Conservation (phyloP, 2,797 vertebrate species). For the Halcyon leucocephala region DNA sequence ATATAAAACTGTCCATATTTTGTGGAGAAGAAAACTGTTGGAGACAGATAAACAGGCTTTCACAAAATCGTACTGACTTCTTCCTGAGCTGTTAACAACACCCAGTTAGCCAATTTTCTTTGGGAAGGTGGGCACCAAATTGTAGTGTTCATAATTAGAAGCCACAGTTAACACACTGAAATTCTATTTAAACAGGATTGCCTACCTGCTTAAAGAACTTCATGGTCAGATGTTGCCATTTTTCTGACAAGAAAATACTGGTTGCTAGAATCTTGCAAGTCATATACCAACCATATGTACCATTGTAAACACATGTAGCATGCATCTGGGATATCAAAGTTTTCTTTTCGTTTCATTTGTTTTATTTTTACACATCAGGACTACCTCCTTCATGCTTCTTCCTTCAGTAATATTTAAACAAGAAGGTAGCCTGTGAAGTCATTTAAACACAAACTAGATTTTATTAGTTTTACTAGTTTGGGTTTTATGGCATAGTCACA, state of each 20-base stretch:
- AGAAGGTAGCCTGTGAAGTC: not conserved
- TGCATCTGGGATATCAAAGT: not conserved
- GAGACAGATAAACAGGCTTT: not conserved
- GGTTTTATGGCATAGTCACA: not conserved
- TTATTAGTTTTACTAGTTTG: not conserved
- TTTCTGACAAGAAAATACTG: not conserved
- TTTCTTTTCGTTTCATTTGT: not conserved
- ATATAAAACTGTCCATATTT: not conserved
- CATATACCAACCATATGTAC: not conserved
- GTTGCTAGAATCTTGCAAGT: not conserved
- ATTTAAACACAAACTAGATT: not conserved
- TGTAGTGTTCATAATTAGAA: not conserved
- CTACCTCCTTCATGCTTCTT: not conserved
- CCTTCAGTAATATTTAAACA: not conserved
- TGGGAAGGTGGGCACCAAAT: not conserved
- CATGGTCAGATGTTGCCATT: not conserved
- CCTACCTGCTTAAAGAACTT: not conserved
- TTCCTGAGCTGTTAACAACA: constrained; percentile 27
- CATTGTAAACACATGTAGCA: not conserved
- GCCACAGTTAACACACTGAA: not conserved
- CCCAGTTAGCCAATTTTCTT: constrained; percentile 13
- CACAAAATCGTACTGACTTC: not conserved
- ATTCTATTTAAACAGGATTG: constrained; percentile 21
- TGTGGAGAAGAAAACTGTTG: not conserved
- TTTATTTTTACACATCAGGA: not conserved